Conservation (phyloP, 2,888 invertebrate species). For the Rhamphomyia laevipes region DNA sequence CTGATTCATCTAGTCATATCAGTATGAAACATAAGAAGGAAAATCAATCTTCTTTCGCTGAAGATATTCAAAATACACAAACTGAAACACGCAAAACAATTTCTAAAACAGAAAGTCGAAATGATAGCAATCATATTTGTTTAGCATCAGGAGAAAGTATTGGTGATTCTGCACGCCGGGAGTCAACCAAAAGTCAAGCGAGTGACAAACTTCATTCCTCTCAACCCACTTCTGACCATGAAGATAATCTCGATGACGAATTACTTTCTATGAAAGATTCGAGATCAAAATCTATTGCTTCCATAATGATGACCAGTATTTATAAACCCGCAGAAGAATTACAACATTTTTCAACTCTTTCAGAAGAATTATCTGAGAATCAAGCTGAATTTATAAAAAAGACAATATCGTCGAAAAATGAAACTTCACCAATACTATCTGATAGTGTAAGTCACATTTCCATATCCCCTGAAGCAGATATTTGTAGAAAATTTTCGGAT, state of each 20-base stretch:
- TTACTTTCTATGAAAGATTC: conserved; percentile 30
- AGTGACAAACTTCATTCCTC: conserved; percentile 28
- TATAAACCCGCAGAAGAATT: conserved; percentile 32
- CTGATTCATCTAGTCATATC: too few relatives aligned
- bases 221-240: conserved; percentile 30
- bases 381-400: conserved; percentile 6
- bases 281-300: conserved; percentile 37
- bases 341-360: conserved; percentile 20
- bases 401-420: conserved; percentile 3
- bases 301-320: conserved; percentile 37
- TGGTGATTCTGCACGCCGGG: conserved; percentile 16
- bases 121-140: not conserved
- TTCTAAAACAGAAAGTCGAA: not conserved
- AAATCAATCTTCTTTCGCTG: too few relatives aligned
- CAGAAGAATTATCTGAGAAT: conserved; percentile 21
- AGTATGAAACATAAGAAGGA: too few relatives aligned
- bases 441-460: conserved; percentile 8
- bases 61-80: too few relatives aligned
- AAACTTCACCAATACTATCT: conserved; percentile 10
- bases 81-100: too few relatives aligned
- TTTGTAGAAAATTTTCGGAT: conserved; percentile 12
- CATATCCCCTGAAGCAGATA: conserved; percentile 14
- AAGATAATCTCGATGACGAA: conserved; percentile 21
- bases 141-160: not conserved
- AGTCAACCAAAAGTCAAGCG: conserved; percentile 27